These are phyloP conservation scores for Temnothorax longispinosus DNA, from an alignment of 1,140 invertebrate species.

Conservation along the genomic window DNA sequence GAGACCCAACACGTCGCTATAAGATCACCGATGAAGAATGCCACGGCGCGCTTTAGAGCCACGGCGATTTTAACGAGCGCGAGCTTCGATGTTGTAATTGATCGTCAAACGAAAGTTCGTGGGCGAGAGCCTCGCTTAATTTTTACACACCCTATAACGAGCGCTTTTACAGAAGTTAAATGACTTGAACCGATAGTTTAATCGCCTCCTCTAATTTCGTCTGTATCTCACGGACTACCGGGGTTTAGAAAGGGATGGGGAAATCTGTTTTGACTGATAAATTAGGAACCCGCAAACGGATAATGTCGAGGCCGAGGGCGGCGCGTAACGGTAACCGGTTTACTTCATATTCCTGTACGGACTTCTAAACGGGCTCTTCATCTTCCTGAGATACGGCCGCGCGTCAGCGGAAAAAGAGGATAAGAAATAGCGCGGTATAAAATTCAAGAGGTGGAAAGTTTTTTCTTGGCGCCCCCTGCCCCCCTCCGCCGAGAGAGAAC, in stretches of 20 bases:
- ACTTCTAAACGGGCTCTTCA: constrained; percentile 58
- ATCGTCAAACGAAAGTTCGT: constrained; percentile 1
- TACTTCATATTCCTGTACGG: constrained; percentile 54
- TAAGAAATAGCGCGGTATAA: constrained; percentile 67
- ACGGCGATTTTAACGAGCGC: neutral
- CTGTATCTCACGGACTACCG: too few relatives aligned
- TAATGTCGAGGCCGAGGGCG: constrained; percentile 5
- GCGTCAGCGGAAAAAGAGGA: constrained; percentile 61
- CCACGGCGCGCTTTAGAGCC: neutral
- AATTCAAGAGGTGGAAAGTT: constrained; percentile 55
- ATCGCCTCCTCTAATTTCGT: neutral
- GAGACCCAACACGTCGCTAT: constrained; percentile 21
- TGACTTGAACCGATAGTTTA: neutral
- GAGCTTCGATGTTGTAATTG: neutral
- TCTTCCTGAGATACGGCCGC: constrained; percentile 41
- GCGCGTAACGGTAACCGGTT: constrained; percentile 39
- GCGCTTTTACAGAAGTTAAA: neutral
- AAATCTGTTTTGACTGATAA: constrained; percentile 34
- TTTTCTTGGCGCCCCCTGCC: neutral
- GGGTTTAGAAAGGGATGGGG: too few relatives aligned
- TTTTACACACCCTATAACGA: neutral
- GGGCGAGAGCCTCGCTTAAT: neutral
- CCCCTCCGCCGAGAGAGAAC: neutral
- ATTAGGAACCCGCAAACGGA: constrained; percentile 27
- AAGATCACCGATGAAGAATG: constrained; percentile 43